Conservation (phyloP, 2,888 invertebrate genomes). For the Eristalinus aeneus region DNA sequence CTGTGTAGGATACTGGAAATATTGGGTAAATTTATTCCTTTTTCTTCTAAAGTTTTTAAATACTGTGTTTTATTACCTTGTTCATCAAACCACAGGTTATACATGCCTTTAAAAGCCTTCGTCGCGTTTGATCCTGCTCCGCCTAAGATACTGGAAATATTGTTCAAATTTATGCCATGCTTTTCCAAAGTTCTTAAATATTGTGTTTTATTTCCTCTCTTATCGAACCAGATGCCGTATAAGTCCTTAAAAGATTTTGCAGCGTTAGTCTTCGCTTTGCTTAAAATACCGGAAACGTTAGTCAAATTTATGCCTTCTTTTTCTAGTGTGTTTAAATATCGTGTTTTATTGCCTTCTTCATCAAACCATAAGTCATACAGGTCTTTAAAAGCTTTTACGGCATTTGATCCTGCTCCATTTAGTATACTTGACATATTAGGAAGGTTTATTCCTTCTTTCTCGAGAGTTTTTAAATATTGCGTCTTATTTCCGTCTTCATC, state of each 20-base stretch:
- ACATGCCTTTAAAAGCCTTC: too few species aligned
- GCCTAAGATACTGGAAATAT: too few species aligned
- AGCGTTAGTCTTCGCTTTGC: conserved; percentile 10
- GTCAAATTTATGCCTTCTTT: not conserved
- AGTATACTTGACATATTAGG: conserved; percentile 4
- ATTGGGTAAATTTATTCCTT: not conserved
- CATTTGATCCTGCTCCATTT: conserved; percentile 5
- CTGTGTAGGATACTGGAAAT: conserved; percentile 1
- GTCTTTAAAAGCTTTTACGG: conserved; percentile 14
- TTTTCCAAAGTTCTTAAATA: too few species aligned
- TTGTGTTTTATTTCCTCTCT: not conserved
- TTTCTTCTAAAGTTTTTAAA: not conserved
- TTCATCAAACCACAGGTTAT: too few species aligned
- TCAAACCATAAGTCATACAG: conserved; percentile 5
- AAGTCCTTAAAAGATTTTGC: not conserved
- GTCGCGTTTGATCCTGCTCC: too few species aligned
- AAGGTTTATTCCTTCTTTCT: too few species aligned
- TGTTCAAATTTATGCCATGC: too few species aligned
- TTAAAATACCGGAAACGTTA: not conserved
- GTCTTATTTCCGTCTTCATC: conserved; percentile 1
- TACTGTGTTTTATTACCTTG: too few species aligned
- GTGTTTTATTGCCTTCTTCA: not conserved
- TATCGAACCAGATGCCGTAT: not conserved
- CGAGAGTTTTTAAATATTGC: not conserved
- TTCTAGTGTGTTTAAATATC: not conserved